Percentiles rank a stretch among this genome's conserved stretches.
Conservation (phyloP, 2,888 invertebrate genomes). For the Eumerus sabulonum region DNA sequence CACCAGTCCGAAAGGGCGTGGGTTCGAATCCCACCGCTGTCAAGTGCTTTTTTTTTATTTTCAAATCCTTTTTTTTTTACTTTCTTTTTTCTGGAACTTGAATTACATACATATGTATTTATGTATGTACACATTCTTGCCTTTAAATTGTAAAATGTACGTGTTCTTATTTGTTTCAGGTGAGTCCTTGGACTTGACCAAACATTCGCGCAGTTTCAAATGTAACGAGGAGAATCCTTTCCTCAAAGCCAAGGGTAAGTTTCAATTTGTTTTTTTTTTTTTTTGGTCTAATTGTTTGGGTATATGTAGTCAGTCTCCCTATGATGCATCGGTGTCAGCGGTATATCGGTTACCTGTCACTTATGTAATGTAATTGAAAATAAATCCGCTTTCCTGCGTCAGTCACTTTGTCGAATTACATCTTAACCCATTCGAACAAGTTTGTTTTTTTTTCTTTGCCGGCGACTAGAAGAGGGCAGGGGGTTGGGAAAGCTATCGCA, state of each 20-base stretch:
- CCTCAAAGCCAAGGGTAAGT: constrained; percentile 62
- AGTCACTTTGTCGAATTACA: constrained; percentile 34
- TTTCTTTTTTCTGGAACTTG: constrained; percentile 9
- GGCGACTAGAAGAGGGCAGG: no score
- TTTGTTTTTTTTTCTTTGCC: no score
- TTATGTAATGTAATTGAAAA: constrained; percentile 59
- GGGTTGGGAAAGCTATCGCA: constrained; percentile 32
- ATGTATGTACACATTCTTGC: no score
- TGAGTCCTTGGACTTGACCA: constrained; percentile 58
- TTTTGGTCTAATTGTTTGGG: background rate
- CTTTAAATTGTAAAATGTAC: no score
- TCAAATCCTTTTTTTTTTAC: constrained; percentile 27
- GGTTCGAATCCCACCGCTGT: constrained; percentile 70
- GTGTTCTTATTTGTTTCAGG: constrained; percentile 25
- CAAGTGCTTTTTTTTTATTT: constrained; percentile 39
- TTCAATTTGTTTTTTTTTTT: background rate
- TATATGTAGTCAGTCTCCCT: background rate
- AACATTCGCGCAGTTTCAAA: constrained; percentile 62
- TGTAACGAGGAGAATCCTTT: constrained; percentile 65
- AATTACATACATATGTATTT: no score
- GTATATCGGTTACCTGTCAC: constrained; percentile 36
- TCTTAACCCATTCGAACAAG: no score
- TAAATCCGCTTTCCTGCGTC: constrained; percentile 30
- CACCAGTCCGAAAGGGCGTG: constrained; percentile 70
- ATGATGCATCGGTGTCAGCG: background rate